Percentiles rank a stretch among this genome's conserved stretches.
These are phyloP conservation scores for Bombycilla garrulus DNA, from an alignment of 2,113 vertebrate genomes.

Conservation along the genomic window DNA sequence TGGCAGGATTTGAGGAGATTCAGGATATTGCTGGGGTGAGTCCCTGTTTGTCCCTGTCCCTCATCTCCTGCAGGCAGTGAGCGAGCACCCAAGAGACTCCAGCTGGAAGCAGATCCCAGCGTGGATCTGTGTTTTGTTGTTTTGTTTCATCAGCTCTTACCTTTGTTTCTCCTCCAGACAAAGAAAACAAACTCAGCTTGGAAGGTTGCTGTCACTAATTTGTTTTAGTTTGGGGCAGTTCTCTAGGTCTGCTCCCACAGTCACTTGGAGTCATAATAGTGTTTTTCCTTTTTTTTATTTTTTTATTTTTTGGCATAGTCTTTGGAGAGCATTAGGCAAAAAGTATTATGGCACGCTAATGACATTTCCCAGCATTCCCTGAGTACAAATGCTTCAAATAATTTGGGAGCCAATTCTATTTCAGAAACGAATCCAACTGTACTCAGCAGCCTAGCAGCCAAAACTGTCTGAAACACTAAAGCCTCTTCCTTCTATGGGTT, in stretches of 20 bases:
- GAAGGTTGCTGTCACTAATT: neutral
- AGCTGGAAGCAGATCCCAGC: neutral
- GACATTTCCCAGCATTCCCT: constrained; percentile 56
- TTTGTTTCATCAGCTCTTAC: neutral
- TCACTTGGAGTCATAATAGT: neutral
- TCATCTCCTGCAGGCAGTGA: neutral
- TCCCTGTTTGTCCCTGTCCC: neutral
- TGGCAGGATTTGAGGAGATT: neutral
- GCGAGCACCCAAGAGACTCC: neutral
- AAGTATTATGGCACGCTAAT: constrained; percentile 49
- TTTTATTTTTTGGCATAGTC: constrained; percentile 32
- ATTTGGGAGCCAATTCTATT: constrained; percentile 60
- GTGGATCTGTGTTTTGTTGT: neutral
- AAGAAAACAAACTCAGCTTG: neutral
- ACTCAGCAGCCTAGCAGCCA: constrained; percentile 29
- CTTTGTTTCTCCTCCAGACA: neutral
- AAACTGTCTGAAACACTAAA: constrained; percentile 38
- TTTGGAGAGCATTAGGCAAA: constrained; percentile 56
- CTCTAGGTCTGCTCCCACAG: neutral
- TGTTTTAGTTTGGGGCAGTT: neutral
- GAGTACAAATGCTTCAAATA: constrained; percentile 57
- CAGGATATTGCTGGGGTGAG: neutral
- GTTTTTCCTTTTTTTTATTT: constrained; percentile 16
- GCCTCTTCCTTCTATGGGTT: constrained; percentile 66
- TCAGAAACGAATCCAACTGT: constrained; percentile 66